Evolutionary conservation across 2,113 vertebrate genomes (phyloP), one percentile per base, ranked within the genome.

Genomic region (Setophaga coronata): DNA sequence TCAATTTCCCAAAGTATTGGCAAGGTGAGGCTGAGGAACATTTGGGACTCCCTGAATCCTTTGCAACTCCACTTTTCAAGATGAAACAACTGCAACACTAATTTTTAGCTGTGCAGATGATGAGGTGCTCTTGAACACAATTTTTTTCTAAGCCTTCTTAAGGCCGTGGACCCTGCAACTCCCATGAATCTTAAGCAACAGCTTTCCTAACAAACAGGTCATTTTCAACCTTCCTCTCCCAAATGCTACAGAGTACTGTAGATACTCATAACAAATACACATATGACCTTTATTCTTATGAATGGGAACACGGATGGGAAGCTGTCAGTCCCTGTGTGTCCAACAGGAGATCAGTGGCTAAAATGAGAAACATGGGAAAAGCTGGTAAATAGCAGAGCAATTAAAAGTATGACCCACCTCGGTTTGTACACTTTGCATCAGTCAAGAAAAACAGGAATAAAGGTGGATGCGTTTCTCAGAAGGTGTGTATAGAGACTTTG

Each of bases 191-290:
- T 48, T 2, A 3, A 62, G 58, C 15, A 33, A 42, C 57, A 57
- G 3, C 31, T 88, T 57, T 72, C 43, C 38, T 77, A 38, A 69
- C 14, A 67, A 34, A 21, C 0, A 5, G 24, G 28, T 45, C 0
- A 18, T 48, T 33, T 86, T 91, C 61, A 79, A 58, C 62, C 53
- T 80, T 58, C 25, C 20, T 54, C 23, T 72, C 19, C 29, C 0
- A 0, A 54, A 54, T 1, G 1, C 34, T 61, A 57, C 3, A 4
- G 38, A 43, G 20, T 45, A 9, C n/a, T 57, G 26, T 29, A 72
- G 42, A 19, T 50, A 43, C 9, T 77, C 21, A 5, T 18, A 62
- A 42, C 9, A 81, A 81, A 92, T 56, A 64, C 10, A 19, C 16
- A 33, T 11, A 2, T 10, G 25, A 21, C 5, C 26, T 57, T 71